phyloP scores from a whole-genome alignment of 2,888 invertebrate species.

The Thera obeliscata region DNA sequence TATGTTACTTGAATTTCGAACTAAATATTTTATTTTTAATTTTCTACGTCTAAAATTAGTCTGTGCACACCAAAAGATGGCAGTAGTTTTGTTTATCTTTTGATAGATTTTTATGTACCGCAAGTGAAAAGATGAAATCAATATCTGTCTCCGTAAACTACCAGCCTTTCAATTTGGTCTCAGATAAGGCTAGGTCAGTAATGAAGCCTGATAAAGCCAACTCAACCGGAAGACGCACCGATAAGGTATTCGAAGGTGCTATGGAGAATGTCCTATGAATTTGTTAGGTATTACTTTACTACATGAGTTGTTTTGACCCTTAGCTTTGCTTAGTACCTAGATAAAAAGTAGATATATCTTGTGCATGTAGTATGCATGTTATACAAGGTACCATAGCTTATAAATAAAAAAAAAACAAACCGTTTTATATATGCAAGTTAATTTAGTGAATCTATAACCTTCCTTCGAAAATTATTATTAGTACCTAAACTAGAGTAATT shows the following conservation, averaged over 20 bases:
- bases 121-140: slow-evolving; percentile 37
- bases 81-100: too few relatives aligned
- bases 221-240: slow-evolving; percentile 57
- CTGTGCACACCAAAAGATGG: too few relatives aligned
- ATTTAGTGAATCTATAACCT: too few relatives aligned
- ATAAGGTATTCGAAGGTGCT: slow-evolving; percentile 47
- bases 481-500: too few relatives aligned
- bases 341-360: background rate
- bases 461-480: too few relatives aligned
- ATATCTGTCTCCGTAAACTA: slow-evolving; percentile 51
- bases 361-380: too few relatives aligned
- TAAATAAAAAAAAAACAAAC: too few relatives aligned
- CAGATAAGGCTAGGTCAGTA: slow-evolving; percentile 58
- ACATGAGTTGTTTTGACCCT: background rate
- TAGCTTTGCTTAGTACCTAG: background rate
- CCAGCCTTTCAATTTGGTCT: slow-evolving; percentile 55
- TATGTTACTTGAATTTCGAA: too few relatives aligned
- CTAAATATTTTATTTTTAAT: too few relatives aligned
- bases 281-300: background rate
- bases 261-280: background rate
- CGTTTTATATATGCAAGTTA: too few relatives aligned
- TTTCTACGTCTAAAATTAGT: too few relatives aligned
- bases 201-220: slow-evolving; percentile 62
- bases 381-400: too few relatives aligned
- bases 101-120: background rate